Conservation (phyloP, 2,113 vertebrate species). For the Scophthalmus maximus region DNA sequence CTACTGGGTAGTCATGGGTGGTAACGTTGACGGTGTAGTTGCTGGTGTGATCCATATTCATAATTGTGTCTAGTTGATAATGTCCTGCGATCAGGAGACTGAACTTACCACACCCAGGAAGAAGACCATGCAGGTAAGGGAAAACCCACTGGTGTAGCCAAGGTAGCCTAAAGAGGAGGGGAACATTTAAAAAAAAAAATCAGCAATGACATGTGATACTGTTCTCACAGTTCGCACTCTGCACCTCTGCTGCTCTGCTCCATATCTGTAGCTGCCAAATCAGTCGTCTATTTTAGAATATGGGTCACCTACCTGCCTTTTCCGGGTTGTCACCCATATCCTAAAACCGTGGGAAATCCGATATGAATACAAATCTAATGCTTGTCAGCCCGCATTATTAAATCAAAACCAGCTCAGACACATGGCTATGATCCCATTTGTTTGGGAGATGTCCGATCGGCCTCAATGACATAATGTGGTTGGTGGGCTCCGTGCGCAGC, state of each 20-base stretch:
- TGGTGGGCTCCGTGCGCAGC: not conserved
- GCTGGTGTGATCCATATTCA: not conserved
- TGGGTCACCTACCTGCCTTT: conserved; percentile 13
- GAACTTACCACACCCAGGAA: conserved; percentile 93
- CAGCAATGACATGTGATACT: not conserved
- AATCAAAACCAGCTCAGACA: not conserved
- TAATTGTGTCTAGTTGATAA: too few species aligned
- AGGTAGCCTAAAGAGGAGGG: conserved; percentile 89
- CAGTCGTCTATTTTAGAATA: conserved; percentile 28
- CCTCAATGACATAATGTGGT: conserved; percentile 11
- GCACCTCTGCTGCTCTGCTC: not conserved
- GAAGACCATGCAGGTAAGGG: conserved; percentile 97
- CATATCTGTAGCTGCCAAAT: not conserved
- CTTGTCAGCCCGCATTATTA: too few species aligned
- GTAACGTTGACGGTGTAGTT: too few species aligned
- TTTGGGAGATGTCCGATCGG: not conserved
- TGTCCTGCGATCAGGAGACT: too few species aligned
- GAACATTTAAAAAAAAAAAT: too few species aligned
- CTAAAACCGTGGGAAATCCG: conserved; percentile 16
- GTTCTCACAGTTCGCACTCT: not conserved
- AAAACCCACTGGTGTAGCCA: conserved; percentile 97
- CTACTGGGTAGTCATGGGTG: too few species aligned
- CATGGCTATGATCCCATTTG: not conserved
- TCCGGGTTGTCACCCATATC: conserved; percentile 10
- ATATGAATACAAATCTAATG: not conserved